Percentiles rank a stretch among this genome's conserved stretches.
These are phyloP conservation scores for Hippolais icterina DNA, from an alignment of 2,113 vertebrate genomes.

Conservation along the genomic window DNA sequence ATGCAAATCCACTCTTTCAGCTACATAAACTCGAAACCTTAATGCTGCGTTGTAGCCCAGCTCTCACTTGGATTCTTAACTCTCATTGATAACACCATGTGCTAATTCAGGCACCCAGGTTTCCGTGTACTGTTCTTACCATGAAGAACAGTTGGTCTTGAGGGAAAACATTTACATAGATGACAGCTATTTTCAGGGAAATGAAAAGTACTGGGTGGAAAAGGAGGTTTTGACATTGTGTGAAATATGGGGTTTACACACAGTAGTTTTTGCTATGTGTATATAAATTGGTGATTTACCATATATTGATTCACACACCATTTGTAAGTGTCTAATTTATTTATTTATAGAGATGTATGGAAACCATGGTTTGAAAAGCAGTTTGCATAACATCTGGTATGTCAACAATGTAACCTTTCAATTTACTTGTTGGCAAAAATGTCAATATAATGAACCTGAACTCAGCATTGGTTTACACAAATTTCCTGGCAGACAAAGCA, in stretches of 20 bases:
- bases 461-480: slow-evolving; percentile 51
- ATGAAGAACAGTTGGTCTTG: slow-evolving; percentile 47
- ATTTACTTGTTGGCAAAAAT: slow-evolving; percentile 57
- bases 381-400: slow-evolving; percentile 60
- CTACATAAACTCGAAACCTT: not conserved
- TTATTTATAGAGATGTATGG: slow-evolving; percentile 50
- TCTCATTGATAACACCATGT: slow-evolving; percentile 45
- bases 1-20: not conserved
- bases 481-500: slow-evolving; percentile 66
- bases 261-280: slow-evolving; percentile 41
- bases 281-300: slow-evolving; percentile 40
- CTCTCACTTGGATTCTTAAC: not conserved
- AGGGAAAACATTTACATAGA: slow-evolving; percentile 59
- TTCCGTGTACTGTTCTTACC: not conserved
- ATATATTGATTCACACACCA: slow-evolving; percentile 38
- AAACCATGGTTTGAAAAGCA: slow-evolving; percentile 35
- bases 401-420: slow-evolving; percentile 55
- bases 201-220: slow-evolving; percentile 45
- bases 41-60: not conserved
- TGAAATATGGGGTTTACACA: slow-evolving; percentile 47
- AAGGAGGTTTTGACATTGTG: slow-evolving; percentile 21
- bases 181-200: slow-evolving; percentile 53
- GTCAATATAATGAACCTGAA: slow-evolving; percentile 58
- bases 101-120: slow-evolving; percentile 33
- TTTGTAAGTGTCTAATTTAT: slow-evolving; percentile 40